Base-by-base conservation (phyloP, 35 echinoderm and acorn worm species). In the Holothuria glaberrima region DNA sequence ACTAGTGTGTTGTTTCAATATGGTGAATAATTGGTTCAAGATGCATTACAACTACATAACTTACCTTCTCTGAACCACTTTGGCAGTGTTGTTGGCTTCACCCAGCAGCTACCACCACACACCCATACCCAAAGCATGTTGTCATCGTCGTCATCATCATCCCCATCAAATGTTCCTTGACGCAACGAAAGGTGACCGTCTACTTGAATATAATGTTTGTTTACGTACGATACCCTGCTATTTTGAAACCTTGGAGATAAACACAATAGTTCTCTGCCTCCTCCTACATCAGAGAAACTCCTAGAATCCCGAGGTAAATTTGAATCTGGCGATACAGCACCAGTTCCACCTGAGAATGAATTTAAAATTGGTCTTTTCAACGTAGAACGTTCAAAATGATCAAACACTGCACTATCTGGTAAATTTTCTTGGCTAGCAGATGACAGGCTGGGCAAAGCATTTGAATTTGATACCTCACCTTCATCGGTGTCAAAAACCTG, bases 51-150 rank as follows among this genome's bases (percentile, higher is more conserved):
- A 41, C 36, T 7, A 41, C 7, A 7, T 41, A 41, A 41, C 87
- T 75, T 76, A 97, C 95, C 67, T 83, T 95, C 62, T n/a, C 82
- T 60, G 68, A 99, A 99, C 97, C 97, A 99, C 56, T 93, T 91
- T 34, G 91, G 93, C 22, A 90, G 76, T 25, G 82, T 59, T 35
- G 85, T 63, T 48, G 91, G 88, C 33, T 95, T 88, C 0, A 99
- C 86, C 30, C 85, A 68, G 71, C 97, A 99, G 24, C 97, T 93
- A 17, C 93, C 97, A 33, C 97, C 93, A 79, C 90, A 82, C 33
- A 98, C 89, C 58, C 75, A 92, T n/a, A 93, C 88, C 97, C 93
- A 99, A 12, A 91, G 27, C n/a, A 91, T 25, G 59, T 93, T 91
- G 52, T 72, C 88, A 33, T 66, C 44, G 22, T 82, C 50, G 35